A percentile compares a stretch with the other conserved stretches of the same genome.
Conservation (phyloP, 2,888 invertebrate species). For the Phyllotreta striolata region DNA sequence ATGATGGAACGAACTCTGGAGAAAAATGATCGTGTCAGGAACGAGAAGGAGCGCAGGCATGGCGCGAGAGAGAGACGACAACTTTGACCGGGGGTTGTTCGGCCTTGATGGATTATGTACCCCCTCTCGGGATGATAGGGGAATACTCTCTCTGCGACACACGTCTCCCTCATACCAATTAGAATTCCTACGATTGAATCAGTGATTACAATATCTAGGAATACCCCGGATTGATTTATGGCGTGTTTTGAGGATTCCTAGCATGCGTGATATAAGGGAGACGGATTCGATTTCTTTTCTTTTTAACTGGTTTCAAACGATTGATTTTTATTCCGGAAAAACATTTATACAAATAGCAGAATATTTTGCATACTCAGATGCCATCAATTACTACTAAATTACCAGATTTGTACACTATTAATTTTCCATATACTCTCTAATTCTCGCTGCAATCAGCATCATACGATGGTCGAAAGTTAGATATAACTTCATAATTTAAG, state of each 20-base stretch:
- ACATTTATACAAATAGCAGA: background rate
- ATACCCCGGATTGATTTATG: slow-evolving; percentile 40
- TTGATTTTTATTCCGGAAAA: background rate
- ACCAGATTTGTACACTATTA: too few species aligned
- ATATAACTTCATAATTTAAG: too few species aligned
- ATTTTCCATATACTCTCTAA: too few species aligned
- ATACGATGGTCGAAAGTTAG: too few species aligned
- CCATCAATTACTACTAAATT: too few species aligned
- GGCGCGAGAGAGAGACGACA: slow-evolving; percentile 65
- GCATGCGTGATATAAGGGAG: slow-evolving; percentile 10
- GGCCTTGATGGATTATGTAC: slow-evolving; percentile 63
- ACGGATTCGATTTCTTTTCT: slow-evolving; percentile 13
- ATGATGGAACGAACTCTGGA: slow-evolving; percentile 77
- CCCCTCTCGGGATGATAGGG: slow-evolving; percentile 61
- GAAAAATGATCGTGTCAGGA: slow-evolving; percentile 74
- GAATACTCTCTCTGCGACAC: slow-evolving; percentile 51
- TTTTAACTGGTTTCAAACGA: background rate
- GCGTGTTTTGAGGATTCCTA: slow-evolving; percentile 25
- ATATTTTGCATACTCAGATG: too few species aligned
- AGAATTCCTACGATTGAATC: slow-evolving; percentile 62
- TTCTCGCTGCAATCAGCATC: too few species aligned
- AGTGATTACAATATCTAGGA: slow-evolving; percentile 52
- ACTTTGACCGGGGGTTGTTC: slow-evolving; percentile 66
- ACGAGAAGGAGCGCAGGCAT: slow-evolving; percentile 52
- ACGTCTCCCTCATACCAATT: slow-evolving; percentile 59